Conservation (phyloP, 2,797 vertebrate genomes). For the Vireo griseus region DNA sequence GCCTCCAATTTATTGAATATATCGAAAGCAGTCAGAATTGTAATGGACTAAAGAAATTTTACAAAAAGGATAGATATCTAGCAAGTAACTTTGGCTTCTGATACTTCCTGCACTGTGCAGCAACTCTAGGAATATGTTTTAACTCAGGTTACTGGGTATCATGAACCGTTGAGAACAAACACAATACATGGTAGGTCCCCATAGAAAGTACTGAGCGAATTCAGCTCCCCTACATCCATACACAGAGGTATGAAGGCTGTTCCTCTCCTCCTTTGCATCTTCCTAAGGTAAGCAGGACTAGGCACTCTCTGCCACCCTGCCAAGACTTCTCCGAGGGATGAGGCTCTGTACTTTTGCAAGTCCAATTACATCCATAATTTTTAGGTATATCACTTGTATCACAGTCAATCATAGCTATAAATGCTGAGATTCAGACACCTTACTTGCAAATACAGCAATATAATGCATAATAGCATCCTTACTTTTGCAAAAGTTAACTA, state of each 20-base stretch:
- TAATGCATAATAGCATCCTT: background rate
- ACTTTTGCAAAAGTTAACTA: background rate
- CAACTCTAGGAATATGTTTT: background rate
- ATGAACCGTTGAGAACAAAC: background rate
- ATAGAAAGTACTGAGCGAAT: background rate
- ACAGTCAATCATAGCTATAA: background rate
- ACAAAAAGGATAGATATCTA: background rate
- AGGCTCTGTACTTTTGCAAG: background rate
- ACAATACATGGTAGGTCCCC: background rate
- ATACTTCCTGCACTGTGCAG: background rate
- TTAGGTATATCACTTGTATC: background rate
- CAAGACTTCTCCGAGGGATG: background rate
- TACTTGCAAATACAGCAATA: background rate
- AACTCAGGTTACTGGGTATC: background rate
- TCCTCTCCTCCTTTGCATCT: background rate
- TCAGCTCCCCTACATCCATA: background rate
- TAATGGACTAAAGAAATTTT: background rate
- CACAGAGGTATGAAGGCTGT: background rate
- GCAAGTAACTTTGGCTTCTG: background rate
- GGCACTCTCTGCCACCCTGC: background rate
- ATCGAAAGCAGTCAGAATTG: background rate
- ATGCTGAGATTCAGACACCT: background rate
- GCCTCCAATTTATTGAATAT: background rate
- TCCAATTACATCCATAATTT: background rate
- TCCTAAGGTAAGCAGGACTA: background rate